A percentile compares a stretch with the other conserved stretches of the same genome.
phyloP scores from a whole-genome alignment of 2,797 vertebrate species.

The Anas capensis region DNA sequence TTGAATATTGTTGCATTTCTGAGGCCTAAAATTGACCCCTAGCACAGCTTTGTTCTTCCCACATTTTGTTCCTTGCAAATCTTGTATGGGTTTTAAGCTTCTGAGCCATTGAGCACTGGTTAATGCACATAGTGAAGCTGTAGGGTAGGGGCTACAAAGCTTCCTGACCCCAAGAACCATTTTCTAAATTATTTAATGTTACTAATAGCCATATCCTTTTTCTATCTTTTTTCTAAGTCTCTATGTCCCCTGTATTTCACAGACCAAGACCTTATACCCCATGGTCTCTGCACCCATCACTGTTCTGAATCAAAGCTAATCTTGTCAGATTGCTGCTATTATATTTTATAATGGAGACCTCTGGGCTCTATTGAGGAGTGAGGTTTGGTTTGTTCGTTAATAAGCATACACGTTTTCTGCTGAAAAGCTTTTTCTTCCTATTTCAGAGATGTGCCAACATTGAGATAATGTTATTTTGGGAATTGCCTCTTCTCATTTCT shows the following conservation, averaged over 20 bases:
- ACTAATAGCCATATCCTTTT: not conserved
- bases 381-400: not conserved
- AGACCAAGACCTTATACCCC: not conserved
- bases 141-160: not conserved
- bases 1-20: not conserved
- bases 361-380: not conserved
- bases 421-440: not conserved
- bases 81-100: not conserved
- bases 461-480: not conserved
- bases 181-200: conserved; percentile 15
- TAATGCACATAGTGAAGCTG: not conserved
- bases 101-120: not conserved
- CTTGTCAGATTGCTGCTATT: not conserved
- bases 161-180: not conserved
- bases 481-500: not conserved
- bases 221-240: not conserved
- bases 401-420: not conserved
- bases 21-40: not conserved
- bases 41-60: not conserved
- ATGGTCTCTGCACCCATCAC: rapidly evolving
- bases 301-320: not conserved
- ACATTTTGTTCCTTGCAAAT: not conserved
- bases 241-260: not conserved
- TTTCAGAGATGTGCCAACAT: not conserved
- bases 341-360: not conserved